A percentile compares a stretch with the other conserved stretches of the same genome.
These are phyloP conservation scores for Oreochromis niloticus DNA, from an alignment of 2,113 vertebrate species.

Conservation along the genomic window DNA sequence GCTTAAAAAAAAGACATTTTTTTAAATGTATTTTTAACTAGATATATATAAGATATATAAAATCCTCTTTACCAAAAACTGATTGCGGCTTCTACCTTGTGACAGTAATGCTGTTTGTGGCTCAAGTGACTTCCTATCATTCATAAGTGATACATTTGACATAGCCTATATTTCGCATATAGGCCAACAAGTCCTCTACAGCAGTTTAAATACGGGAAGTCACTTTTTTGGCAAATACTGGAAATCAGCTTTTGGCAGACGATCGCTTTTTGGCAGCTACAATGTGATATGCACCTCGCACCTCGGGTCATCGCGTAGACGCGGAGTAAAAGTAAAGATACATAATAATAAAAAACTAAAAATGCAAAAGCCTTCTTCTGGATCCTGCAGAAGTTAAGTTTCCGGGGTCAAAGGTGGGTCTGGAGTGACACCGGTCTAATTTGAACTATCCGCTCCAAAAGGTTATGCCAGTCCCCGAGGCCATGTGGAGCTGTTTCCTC, in stretches of 20 bases:
- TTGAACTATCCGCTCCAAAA: constrained; percentile 57
- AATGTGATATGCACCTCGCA: not conserved
- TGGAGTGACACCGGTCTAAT: constrained; percentile 58
- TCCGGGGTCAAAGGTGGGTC: constrained; percentile 49
- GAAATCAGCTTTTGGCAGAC: not conserved
- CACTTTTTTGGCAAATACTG: not conserved
- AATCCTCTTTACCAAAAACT: not conserved
- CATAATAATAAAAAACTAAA: not conserved
- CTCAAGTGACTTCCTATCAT: not conserved
- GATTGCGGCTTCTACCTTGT: not conserved
- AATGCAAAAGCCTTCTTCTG: not conserved
- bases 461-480: constrained; percentile 43
- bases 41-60: not conserved
- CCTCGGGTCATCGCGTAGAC: not conserved
- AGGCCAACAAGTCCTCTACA: not conserved
- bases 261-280: not conserved
- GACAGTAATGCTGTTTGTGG: not conserved
- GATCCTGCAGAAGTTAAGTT: constrained; percentile 16
- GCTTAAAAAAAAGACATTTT: not conserved
- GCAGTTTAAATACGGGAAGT: not conserved
- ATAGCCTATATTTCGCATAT: not conserved
- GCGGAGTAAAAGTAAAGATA: not conserved
- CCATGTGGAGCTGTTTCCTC: constrained; percentile 50
- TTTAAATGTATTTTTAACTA: not conserved
- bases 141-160: not conserved